Base-by-base conservation (phyloP, 1,140 invertebrate species). In the Orchestia grillus region DNA sequence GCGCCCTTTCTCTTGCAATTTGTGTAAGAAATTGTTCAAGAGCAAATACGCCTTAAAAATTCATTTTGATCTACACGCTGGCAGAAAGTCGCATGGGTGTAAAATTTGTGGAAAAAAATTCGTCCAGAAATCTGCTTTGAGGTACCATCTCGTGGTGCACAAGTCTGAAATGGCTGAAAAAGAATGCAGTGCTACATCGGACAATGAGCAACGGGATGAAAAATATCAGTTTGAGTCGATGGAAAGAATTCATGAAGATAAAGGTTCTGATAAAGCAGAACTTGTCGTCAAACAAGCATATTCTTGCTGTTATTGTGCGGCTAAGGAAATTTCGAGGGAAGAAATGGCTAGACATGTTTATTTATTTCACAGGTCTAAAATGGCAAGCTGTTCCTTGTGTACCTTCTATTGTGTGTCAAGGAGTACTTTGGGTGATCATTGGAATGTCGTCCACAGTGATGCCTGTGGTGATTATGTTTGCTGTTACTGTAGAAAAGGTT, bases 41-140 rank as follows among this genome's bases (percentile, higher is more conserved):
- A 91, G 88, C 88, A 91, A 44, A 28, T 44, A 43, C 44, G 88
- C 88, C 88, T 91, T 91, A 36, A 91, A 91, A 43, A 36, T 91
- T 44, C 88, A 91, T 44, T 44, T 0, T 43, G 44, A 91, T 91
- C 41, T 43, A 11, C 88, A 91, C 44, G 41, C 44, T 91, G 44
- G 44, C 88, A 91, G 36, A 42, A 91, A 91, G 36, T 44, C 88
- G 41, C 44, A 43, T 91, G 15, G 88, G 0, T 91, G 88, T 91
- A 41, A 91, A 42, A 43, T 43, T 44, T 91, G 88, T 43, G 88
- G 88, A 43, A 42, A 44, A 91, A 91, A 42, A 44, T 91, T 91
- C 88, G 44, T 42, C 11, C 88, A 91, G 44, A 91, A 91, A 41
- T 91, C 88, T 15, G 44, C 88, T 91, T 43, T 43, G 44, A 42